phyloP scores from a whole-genome alignment of 2,888 invertebrate species.

The Ryuthela nishihirai region DNA sequence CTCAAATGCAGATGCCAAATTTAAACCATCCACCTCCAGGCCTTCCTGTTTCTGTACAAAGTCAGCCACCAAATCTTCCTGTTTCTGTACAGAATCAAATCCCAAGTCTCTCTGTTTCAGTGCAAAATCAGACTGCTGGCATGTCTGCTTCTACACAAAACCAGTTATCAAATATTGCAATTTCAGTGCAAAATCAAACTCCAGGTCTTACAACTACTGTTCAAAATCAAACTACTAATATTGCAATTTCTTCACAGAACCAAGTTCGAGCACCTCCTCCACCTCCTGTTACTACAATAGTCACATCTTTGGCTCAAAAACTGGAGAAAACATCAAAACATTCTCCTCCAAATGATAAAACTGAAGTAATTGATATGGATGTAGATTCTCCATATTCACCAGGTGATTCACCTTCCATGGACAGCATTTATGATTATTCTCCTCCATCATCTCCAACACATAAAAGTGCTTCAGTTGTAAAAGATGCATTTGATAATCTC shows the following conservation, averaged over 20 bases:
- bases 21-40: conserved; percentile 25
- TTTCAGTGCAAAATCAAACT: conserved; percentile 13
- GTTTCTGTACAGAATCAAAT: conserved; percentile 12
- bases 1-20: conserved; percentile 23
- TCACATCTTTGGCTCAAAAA: conserved; percentile 2
- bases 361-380: conserved; percentile 62
- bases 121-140: conserved; percentile 16
- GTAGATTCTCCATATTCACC: conserved; percentile 71
- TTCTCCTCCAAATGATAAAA: conserved; percentile 42
- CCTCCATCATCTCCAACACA: conserved; percentile 18
- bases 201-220: conserved; percentile 23
- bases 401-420: conserved; percentile 40
- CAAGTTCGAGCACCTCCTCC: conserved; percentile 13
- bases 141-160: conserved; percentile 16
- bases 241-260: conserved; percentile 15
- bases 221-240: conserved; percentile 14
- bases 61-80: conserved; percentile 11
- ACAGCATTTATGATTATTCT: conserved; percentile 25
- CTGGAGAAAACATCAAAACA: conserved; percentile 13
- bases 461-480: conserved; percentile 15
- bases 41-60: conserved; percentile 12
- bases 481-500: conserved; percentile 43
- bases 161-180: conserved; percentile 6
- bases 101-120: conserved; percentile 20
- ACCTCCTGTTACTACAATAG: conserved; percentile 12